Evolutionary conservation across 2,888 invertebrate genomes (phyloP).

Genomic region (Erebia palarica): DNA sequence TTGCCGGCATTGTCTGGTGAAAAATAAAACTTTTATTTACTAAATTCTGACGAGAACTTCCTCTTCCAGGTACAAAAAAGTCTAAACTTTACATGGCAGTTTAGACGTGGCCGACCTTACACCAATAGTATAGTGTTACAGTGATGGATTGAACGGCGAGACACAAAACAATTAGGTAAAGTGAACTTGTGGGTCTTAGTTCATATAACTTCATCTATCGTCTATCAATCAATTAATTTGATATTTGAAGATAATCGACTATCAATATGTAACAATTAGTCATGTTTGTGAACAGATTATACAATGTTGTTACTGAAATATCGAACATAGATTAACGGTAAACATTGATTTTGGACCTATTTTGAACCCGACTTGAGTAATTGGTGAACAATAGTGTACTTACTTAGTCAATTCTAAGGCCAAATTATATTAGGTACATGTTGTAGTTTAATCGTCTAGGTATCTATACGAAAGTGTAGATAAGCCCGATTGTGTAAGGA

Average conservation of each 20-base stretch:
- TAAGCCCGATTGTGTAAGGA: no score
- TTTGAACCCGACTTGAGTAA: no score
- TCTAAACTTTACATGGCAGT: not conserved
- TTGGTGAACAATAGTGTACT: not conserved
- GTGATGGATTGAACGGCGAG: not conserved
- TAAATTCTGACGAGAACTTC: no score
- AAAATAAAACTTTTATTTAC: no score
- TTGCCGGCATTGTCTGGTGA: no score
- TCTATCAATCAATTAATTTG: not conserved
- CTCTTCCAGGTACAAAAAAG: no score
- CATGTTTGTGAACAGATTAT: not conserved
- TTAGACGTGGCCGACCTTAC: not conserved
- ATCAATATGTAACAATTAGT: slow-evolving; percentile 13
- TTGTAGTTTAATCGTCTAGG: no score
- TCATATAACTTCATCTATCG: not conserved
- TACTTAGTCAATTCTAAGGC: not conserved
- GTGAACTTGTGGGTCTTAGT: not conserved
- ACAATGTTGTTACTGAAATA: not conserved
- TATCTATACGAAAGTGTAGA: no score
- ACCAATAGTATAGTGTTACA: slow-evolving; percentile 4
- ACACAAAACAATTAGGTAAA: slow-evolving; percentile 7
- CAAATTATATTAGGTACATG: no score
- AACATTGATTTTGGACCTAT: not conserved
- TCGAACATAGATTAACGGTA: not conserved
- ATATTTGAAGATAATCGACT: not conserved